Evolutionary conservation across 2,888 invertebrate species (phyloP).

Genomic region (Trileptium ribeirensis): DNA sequence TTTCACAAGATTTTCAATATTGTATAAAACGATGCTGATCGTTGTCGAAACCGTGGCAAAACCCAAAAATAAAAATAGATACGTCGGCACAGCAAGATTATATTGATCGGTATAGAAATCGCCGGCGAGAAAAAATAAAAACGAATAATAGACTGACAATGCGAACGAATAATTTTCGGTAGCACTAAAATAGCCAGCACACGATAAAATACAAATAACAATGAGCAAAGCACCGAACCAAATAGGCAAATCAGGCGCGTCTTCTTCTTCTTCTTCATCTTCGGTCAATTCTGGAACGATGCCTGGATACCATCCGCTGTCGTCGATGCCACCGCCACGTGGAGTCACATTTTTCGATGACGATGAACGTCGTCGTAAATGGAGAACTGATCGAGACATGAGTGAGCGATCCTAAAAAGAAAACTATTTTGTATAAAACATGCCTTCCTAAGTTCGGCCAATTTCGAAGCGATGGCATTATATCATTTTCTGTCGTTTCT

Average conservation of each 20-base stretch:
- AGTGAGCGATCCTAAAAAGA: no score
- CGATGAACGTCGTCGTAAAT: no score
- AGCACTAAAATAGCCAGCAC: background rate
- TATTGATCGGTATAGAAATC: conserved; percentile 10
- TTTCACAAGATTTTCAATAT: conserved; percentile 7
- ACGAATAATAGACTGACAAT: conserved; percentile 12
- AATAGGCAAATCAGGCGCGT: conserved; percentile 10
- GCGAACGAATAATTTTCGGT: background rate
- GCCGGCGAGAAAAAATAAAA: conserved; percentile 15
- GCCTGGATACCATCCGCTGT: no score
- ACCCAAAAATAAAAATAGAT: conserved; percentile 13
- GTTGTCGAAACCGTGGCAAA: conserved; percentile 13
- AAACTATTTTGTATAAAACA: no score
- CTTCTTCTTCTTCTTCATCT: background rate
- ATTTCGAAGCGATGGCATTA: no score
- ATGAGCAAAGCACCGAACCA: conserved; percentile 1
- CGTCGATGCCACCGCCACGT: no score
- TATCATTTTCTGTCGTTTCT: no score
- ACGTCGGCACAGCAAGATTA: conserved; percentile 9
- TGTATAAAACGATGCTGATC: background rate
- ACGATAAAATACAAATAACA: background rate
- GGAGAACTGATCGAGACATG: no score
- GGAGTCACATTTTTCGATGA: no score
- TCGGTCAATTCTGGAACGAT: no score
- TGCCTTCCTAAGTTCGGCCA: no score